Evolutionary conservation across 2,888 invertebrate species (phyloP).

Genomic region (Bombylius major): DNA sequence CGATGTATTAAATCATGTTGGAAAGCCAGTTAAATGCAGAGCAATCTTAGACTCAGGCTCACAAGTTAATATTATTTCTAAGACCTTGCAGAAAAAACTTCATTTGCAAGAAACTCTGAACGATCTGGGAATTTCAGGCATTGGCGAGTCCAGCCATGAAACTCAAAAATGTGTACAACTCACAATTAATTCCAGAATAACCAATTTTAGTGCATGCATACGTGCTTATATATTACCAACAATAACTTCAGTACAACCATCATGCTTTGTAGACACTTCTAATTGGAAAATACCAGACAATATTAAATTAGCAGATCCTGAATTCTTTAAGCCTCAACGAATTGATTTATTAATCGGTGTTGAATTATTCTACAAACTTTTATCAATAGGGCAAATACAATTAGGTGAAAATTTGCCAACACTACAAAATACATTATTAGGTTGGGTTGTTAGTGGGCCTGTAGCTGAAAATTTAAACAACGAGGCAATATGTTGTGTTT

Average conservation of each 20-base stretch:
- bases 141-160: too few relatives aligned
- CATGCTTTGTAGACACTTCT: neutral
- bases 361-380: neutral
- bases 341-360: neutral
- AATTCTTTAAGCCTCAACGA: neutral
- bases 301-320: neutral
- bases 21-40: too few relatives aligned
- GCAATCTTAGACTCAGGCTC: too few relatives aligned
- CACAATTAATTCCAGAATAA: too few relatives aligned
- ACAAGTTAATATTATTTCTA: too few relatives aligned
- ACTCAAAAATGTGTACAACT: too few relatives aligned
- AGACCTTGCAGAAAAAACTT: too few relatives aligned
- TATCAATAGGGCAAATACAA: neutral
- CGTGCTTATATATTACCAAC: neutral
- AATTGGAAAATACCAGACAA: neutral
- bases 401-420: neutral
- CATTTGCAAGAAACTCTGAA: too few relatives aligned
- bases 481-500: neutral
- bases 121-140: too few relatives aligned
- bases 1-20: too few relatives aligned
- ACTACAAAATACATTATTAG: neutral
- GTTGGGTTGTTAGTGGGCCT: neutral
- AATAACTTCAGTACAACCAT: neutral
- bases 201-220: neutral
- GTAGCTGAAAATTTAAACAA: neutral